These are phyloP conservation scores for Sylvicola cinctus DNA, from an alignment of 2,888 invertebrate genomes.

Conservation along the genomic window DNA sequence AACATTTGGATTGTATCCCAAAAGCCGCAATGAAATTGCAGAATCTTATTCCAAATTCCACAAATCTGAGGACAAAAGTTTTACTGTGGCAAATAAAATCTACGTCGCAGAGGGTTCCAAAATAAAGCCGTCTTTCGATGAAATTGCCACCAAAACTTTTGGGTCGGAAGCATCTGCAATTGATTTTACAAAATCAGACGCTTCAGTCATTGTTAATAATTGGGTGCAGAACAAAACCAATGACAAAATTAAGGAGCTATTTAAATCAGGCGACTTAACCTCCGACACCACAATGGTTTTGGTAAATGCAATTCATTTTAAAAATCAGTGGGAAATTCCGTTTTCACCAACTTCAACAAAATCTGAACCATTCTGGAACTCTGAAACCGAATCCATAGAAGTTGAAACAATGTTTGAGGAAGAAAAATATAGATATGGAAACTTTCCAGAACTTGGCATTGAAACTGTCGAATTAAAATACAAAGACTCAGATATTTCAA, in stretches of 20 bases:
- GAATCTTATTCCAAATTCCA: slow-evolving; percentile 1
- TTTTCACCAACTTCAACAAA: slow-evolving; percentile 38
- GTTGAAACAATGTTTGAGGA: slow-evolving; percentile 45
- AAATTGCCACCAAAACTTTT: slow-evolving; percentile 38
- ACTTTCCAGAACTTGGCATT: slow-evolving; percentile 27
- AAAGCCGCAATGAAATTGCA: slow-evolving; percentile 12
- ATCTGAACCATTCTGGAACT: slow-evolving; percentile 40
- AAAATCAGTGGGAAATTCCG: slow-evolving; percentile 49
- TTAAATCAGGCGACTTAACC: slow-evolving; percentile 35
- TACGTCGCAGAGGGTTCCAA: slow-evolving; percentile 36
- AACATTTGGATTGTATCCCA: slow-evolving; percentile 30
- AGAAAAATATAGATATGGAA: slow-evolving; percentile 25
- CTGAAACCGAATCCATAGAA: slow-evolving; percentile 29
- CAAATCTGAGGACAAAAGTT: slow-evolving; percentile 10
- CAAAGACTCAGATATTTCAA: slow-evolving; percentile 39
- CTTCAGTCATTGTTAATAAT: slow-evolving; percentile 43
- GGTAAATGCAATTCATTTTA: slow-evolving; percentile 73
- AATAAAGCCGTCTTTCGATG: slow-evolving; percentile 32
- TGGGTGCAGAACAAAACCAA: slow-evolving; percentile 70
- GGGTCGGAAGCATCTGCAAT: slow-evolving; percentile 38
- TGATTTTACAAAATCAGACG: slow-evolving; percentile 33
- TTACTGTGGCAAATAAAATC: slow-evolving; percentile 48
- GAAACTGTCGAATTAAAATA: slow-evolving; percentile 53
- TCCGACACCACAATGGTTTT: slow-evolving; percentile 43
- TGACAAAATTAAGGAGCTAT: slow-evolving; percentile 56